Conservation (phyloP, 53 echinoderm and acorn worm species). For the Antedon mediterranea region DNA sequence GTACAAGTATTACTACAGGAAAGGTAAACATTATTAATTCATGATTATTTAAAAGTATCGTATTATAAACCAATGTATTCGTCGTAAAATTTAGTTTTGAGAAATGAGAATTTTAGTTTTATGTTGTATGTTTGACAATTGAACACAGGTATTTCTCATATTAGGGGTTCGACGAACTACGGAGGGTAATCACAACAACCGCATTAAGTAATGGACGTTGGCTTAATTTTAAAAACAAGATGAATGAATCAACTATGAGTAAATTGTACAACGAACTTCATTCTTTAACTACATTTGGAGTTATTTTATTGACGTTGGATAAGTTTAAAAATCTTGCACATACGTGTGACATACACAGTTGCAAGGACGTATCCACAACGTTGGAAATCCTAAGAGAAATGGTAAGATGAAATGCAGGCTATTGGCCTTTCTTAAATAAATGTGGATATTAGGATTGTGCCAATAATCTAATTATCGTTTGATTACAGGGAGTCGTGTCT, state of each 20-base stretch:
- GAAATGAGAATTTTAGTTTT: too few relatives aligned
- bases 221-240: constrained; percentile 14
- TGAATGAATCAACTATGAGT: constrained; percentile 32
- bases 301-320: constrained; percentile 3
- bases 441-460: too few relatives aligned
- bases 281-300: constrained; percentile 22
- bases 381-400: constrained; percentile 16
- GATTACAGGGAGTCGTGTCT: background rate
- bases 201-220: constrained; percentile 24
- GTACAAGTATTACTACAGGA: too few relatives aligned
- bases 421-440: background rate
- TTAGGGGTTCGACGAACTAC: constrained; percentile 67
- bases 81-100: too few relatives aligned
- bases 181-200: constrained; percentile 31
- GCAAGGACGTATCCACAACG: background rate
- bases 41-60: too few relatives aligned
- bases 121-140: too few relatives aligned
- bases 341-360: background rate
- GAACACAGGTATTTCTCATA: background rate
- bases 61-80: too few relatives aligned
- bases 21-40: too few relatives aligned
- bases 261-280: constrained; percentile 45
- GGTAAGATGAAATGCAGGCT: constrained; percentile 31
- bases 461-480: too few relatives aligned
- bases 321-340: background rate